phyloP scores from a whole-genome alignment of 2,797 vertebrate genomes.

The Psittacula echo region DNA sequence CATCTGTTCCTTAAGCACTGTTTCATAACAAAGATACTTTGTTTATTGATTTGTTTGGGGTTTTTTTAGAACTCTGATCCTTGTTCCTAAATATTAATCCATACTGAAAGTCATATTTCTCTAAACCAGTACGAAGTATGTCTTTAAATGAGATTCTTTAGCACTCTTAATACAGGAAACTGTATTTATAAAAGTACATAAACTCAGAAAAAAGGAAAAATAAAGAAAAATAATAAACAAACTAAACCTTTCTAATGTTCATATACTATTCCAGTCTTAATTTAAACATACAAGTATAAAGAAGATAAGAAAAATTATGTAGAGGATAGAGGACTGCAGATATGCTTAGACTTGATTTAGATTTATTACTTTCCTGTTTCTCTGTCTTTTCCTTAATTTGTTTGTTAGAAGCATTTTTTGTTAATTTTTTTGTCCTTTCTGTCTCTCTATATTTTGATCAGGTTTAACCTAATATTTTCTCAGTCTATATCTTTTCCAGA shows the following conservation, averaged over 20 bases:
- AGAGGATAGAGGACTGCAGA: background rate
- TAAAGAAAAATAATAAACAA: too few species aligned
- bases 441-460: background rate
- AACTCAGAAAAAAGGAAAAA: background rate
- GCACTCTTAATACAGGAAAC: background rate
- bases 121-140: background rate
- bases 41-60: rapidly evolving
- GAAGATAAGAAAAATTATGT: background rate
- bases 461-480: background rate
- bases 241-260: background rate
- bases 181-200: background rate
- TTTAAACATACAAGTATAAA: background rate
- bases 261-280: background rate
- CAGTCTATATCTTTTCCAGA: background rate
- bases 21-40: background rate
- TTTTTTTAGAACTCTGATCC: background rate
- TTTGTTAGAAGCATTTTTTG: background rate
- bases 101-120: background rate
- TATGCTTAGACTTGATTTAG: background rate
- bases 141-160: background rate
- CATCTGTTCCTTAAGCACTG: background rate
- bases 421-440: background rate
- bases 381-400: background rate
- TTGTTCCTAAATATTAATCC: background rate
- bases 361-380: background rate